Base-by-base conservation (phyloP, 2,888 invertebrate species). In the Pristionchus mayeri region DNA sequence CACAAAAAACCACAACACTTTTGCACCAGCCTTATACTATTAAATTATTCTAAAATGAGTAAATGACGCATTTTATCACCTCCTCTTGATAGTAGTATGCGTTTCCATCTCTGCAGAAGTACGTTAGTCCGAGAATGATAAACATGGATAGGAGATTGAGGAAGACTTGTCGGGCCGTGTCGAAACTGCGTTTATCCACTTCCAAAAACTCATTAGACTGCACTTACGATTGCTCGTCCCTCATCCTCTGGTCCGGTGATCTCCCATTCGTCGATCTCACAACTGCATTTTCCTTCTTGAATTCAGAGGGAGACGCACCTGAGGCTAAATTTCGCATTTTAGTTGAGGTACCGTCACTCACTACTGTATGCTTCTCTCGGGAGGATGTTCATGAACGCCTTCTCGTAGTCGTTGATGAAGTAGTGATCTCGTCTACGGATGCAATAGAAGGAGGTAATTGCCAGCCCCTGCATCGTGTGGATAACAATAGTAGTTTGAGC, bases 111-210 rank as follows among this genome's bases (percentile, higher is more conserved):
- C 86, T 86, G 48, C 87, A 88, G 79, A 85, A 87, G 60, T 86
- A 88, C 27, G 88, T 87, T n/a, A 90, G 84, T 27, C 86, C 86
- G 7, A 89, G 84, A 85, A 90, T 86, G 40, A 90, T 86, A 71
- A 87, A 84, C 18, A 90, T 82, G 3, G 89, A 89, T 7, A 79
- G 81, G 34, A 89, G 83, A 85, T 88, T 88, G 37, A 86, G 86
- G 2, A 88, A 13, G 48, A 90, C 86, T 84, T 90, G 89, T 16
- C 87, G 87, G 16, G 88, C 34, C 0, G 89, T 89, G 21, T 87
- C 84, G 85, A 85, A 85, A n/a, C 86, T 86, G n/a, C n/a, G 34
- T 6, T 37, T 3, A 37, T 37, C 1, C 21, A 2, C 24, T 16
- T 44, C 48, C 7, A 75, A 34, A n/a, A 1, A 30, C 21, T 54